Base-by-base conservation (phyloP, 2,888 invertebrate genomes). In the Athetis lepigone region DNA sequence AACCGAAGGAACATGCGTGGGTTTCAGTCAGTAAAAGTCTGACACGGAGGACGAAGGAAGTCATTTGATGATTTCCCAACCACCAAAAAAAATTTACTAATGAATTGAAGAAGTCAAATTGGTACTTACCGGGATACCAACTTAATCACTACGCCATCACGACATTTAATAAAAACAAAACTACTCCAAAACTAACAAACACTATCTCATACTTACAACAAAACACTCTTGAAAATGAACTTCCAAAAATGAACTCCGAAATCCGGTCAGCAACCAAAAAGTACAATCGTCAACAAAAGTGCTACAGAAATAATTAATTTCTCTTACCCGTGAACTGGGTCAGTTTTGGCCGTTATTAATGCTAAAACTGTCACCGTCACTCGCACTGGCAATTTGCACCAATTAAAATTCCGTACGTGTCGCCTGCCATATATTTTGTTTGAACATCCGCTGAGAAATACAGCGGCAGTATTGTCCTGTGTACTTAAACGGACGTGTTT, bases 321-420 rank as follows among this genome's bases (percentile, higher is more conserved):
- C 60, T 62, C 80, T 60, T 61, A 46, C 64, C 59, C 43, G 58
- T 8, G 55, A 70, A 71, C 50, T 70, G 63, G 80, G 81, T 79
- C 81, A 74, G 65, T 70, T 75, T 66, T 74, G 73, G 64, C 51
- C 61, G 66, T 79, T 75, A 81, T 80, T 80, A 78, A 79, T 76
- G 79, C 79, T 81, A 80, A 81, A 82, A 77, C 77, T 79, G 81
- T 81, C 82, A 76, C 75, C 68, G 79, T 77, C 77, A 78, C 69
- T 80, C 80, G 71, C 51, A 64, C 72, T 70, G 80, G 75, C 82
- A 86, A 88, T 90, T 89, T 83, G 74, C 83, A 77, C 81, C 89
- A 86, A 88, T 91, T 91, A 88, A 90, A 88, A 91, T 90, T 89
- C 91, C 69, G 75, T 71, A 65, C 80, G 82, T 86, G 84, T 85